A percentile compares a stretch with the other conserved stretches of the same genome.
Evolutionary conservation across 2,113 vertebrate species (phyloP).

Genomic region (Takifugu bimaculatus): DNA sequence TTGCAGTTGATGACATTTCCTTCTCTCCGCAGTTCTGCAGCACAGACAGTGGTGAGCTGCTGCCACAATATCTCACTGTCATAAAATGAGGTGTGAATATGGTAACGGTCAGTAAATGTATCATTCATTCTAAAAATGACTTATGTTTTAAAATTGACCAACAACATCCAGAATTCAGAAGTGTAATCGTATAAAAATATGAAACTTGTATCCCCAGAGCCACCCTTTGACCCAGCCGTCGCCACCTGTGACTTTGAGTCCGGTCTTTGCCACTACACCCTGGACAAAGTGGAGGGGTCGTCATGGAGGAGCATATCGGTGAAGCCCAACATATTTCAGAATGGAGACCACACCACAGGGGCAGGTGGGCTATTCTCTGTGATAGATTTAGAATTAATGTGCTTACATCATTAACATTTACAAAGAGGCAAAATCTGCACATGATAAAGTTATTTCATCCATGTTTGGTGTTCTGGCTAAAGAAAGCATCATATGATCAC

Average conservation of each 20-base stretch:
- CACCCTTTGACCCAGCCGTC: conserved; percentile 75
- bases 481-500: no score
- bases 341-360: conserved; percentile 90
- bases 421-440: no score
- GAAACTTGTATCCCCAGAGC: conserved; percentile 58
- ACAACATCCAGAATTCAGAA: no score
- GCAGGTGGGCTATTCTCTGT: conserved; percentile 71
- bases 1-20: conserved; percentile 89
- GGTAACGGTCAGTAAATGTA: no score
- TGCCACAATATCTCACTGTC: neutral
- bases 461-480: no score
- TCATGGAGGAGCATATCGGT: conserved; percentile 87
- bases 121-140: no score
- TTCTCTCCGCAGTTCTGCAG: conserved; percentile 88
- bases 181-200: no score
- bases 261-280: conserved; percentile 83
- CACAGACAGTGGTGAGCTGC: conserved; percentile 78
- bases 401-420: no score
- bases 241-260: conserved; percentile 88
- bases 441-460: no score
- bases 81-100: no score
- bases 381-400: no score
- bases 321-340: conserved; percentile 84
- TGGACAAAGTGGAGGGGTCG: conserved; percentile 69
- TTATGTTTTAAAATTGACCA: no score